phyloP scores from a whole-genome alignment of 2,797 vertebrate species.

The Mormyrus hasselquistii region DNA sequence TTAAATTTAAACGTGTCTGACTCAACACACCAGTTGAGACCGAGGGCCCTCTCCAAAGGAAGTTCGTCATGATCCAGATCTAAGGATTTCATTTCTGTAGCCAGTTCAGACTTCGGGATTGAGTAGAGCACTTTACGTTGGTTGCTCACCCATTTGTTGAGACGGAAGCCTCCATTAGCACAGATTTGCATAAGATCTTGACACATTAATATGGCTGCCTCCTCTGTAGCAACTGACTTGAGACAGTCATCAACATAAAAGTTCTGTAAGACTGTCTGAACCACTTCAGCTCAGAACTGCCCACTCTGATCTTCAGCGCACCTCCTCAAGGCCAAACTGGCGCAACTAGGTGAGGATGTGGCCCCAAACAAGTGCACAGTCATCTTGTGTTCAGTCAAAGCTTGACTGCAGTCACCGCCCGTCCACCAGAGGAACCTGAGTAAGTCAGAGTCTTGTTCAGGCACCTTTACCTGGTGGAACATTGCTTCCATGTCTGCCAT shows the following conservation, averaged over 20 bases:
- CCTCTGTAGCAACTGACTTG: neutral
- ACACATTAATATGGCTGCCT: neutral
- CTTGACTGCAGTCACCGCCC: neutral
- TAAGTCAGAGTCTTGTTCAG: neutral
- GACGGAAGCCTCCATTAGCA: neutral
- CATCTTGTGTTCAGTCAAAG: neutral
- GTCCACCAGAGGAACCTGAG: neutral
- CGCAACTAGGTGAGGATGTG: neutral
- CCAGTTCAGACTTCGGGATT: neutral
- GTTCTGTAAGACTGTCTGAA: conserved; percentile 1
- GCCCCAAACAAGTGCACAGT: neutral
- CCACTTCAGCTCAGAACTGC: neutral
- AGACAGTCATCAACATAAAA: conserved; percentile 23
- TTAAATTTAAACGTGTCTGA: conserved; percentile 8
- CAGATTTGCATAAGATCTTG: neutral
- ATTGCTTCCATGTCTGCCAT: neutral
- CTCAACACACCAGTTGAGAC: conserved; percentile 15
- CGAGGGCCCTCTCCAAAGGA: neutral
- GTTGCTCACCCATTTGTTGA: conserved; percentile 21
- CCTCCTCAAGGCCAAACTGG: neutral
- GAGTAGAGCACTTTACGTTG: neutral
- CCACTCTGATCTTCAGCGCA: conserved; percentile 3
- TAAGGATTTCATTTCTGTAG: conserved; percentile 4
- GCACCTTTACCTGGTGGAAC: neutral
- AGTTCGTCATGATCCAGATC: neutral